Evolutionary conservation across 23 tunicate species (phyloP).

Genomic region (Halocynthia roretzi): DNA sequence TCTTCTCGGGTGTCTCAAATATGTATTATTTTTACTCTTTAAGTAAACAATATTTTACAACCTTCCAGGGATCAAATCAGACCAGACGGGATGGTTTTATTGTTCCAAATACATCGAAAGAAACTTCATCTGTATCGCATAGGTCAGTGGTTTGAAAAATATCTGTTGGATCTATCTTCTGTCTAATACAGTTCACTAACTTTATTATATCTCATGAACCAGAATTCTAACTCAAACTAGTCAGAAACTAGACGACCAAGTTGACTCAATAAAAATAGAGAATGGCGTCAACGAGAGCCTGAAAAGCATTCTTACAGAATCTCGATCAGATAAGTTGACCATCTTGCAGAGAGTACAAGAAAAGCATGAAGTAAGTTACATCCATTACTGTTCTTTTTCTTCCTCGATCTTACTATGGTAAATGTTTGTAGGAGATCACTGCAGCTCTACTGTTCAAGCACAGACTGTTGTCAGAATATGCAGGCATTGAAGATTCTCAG

Average conservation of each 20-base stretch:
- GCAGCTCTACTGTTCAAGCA: constrained; percentile 33
- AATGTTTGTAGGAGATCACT: constrained; percentile 23
- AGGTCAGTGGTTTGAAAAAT: neutral
- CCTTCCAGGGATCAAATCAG: neutral
- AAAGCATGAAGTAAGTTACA: constrained; percentile 6
- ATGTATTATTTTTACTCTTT: neutral
- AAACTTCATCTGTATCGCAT: constrained; percentile 2
- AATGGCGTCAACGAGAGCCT: too few relatives aligned
- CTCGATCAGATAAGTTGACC: neutral
- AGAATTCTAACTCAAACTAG: too few relatives aligned
- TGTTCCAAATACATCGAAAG: constrained; percentile 27
- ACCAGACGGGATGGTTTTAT: constrained; percentile 22
- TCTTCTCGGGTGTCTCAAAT: neutral
- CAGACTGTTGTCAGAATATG: constrained; percentile 32
- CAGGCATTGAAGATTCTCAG: constrained; percentile 30
- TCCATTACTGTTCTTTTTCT: neutral
- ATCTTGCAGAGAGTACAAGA: neutral
- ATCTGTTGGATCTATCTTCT: too few relatives aligned
- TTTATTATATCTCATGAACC: too few relatives aligned
- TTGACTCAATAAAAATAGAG: too few relatives aligned
- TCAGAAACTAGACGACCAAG: too few relatives aligned
- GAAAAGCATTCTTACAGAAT: too few relatives aligned
- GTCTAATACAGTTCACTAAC: too few relatives aligned
- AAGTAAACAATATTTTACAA: neutral
- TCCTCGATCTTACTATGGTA: neutral